These are phyloP conservation scores for Laupala kohalensis DNA, from an alignment of 1,140 invertebrate species.

Conservation along the genomic window DNA sequence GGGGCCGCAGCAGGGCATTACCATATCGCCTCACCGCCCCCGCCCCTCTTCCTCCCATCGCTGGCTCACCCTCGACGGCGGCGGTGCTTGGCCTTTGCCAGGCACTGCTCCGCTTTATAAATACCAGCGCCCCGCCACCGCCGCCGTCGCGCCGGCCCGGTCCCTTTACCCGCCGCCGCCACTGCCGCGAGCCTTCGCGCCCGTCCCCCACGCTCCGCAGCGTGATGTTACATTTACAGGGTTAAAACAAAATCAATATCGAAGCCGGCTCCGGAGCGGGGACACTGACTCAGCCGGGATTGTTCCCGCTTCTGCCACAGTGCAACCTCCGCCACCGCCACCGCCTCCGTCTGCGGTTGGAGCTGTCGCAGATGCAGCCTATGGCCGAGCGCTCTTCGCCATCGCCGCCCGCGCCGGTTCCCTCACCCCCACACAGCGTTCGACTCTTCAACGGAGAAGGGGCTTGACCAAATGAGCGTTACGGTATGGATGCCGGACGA, in stretches of 20 bases:
- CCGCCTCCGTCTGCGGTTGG: neutral
- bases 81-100: too few species aligned
- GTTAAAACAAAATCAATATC: conserved; percentile 14
- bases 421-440: too few species aligned
- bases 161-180: neutral
- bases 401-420: too few species aligned
- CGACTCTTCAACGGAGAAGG: too few species aligned
- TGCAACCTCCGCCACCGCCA: neutral
- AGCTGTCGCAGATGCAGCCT: neutral
- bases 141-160: conserved; percentile 1
- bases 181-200: too few species aligned
- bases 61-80: too few species aligned
- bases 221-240: conserved; percentile 10
- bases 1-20: conserved; percentile 10
- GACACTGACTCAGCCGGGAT: neutral
- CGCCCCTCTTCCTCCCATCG: neutral
- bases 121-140: conserved; percentile 7
- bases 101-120: conserved; percentile 11
- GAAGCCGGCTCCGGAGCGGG: neutral
- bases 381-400: neutral
- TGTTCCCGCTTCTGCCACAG: neutral
- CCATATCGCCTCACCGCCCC: conserved; percentile 14
- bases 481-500: too few species aligned
- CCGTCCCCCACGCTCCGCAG: neutral
- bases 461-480: too few species aligned